These are phyloP conservation scores for Argyra leucocephala DNA, from an alignment of 2,888 invertebrate species.

Conservation along the genomic window DNA sequence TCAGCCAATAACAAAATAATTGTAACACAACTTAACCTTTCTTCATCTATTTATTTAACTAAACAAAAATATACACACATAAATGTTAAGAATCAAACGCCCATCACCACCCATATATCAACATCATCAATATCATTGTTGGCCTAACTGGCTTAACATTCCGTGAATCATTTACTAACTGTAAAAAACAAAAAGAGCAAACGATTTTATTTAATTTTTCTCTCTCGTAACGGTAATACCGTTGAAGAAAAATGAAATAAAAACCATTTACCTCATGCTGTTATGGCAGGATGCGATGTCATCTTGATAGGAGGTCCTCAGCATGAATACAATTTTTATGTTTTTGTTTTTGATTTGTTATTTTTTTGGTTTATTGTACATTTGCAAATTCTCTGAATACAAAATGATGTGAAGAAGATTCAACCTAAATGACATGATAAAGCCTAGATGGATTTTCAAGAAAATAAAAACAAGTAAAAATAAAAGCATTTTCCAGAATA, in stretches of 20 bases:
- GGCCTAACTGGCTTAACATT: conserved; percentile 3
- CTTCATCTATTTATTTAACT: neutral
- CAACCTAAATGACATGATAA: conserved; percentile 7
- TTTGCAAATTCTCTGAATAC: neutral
- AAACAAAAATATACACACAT: too few species aligned
- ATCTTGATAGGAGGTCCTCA: conserved; percentile 1
- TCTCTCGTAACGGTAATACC: neutral
- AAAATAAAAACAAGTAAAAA: too few species aligned
- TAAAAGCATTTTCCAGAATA: neutral
- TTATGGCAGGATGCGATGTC: conserved; percentile 2
- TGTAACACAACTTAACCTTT: neutral
- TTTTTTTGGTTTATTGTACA: neutral
- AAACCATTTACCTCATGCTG: neutral
- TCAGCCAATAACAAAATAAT: neutral
- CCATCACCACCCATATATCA: too few species aligned
- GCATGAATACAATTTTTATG: neutral
- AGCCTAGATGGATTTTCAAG: conserved; percentile 8
- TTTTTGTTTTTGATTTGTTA: neutral
- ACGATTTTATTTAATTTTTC: too few species aligned
- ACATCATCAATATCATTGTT: neutral
- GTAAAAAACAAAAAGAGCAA: neutral
- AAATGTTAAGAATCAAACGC: neutral
- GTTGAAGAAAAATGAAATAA: neutral
- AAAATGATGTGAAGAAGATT: neutral
- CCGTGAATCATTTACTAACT: neutral